phyloP scores from a whole-genome alignment of 2,888 invertebrate genomes.

The Drosophila putrida region DNA sequence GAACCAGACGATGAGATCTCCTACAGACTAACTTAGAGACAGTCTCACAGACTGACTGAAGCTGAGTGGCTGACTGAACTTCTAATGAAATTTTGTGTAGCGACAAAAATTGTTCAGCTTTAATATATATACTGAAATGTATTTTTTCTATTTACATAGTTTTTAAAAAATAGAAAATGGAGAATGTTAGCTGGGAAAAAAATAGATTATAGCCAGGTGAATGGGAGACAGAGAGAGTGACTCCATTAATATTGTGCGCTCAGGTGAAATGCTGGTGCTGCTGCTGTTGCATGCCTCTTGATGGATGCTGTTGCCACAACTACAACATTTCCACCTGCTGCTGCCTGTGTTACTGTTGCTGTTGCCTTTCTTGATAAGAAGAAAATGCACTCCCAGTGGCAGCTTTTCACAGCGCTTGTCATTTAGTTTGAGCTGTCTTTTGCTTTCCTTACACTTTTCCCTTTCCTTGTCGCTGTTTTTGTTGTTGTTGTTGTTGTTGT shows the following conservation, averaged over 20 bases:
- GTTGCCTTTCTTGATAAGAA: conserved; percentile 50
- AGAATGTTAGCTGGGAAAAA: conserved; percentile 22
- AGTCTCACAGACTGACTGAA: conserved; percentile 17
- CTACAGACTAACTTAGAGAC: neutral
- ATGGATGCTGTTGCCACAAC: conserved; percentile 49
- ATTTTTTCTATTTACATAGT: conserved; percentile 49
- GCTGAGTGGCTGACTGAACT: conserved; percentile 66
- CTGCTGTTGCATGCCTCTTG: conserved; percentile 26
- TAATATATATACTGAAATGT: conserved; percentile 45
- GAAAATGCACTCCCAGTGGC: conserved; percentile 66
- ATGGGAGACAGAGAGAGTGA: conserved; percentile 30
- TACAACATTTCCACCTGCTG: conserved; percentile 40
- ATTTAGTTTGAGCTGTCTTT: conserved; percentile 50
- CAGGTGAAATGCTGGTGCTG: conserved; percentile 48
- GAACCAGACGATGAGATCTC: conserved; percentile 51
- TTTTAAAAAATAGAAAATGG: conserved; percentile 42
- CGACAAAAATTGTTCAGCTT: conserved; percentile 30
- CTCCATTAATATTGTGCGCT: conserved; percentile 73
- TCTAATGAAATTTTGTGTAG: conserved; percentile 65
- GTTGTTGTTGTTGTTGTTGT: conserved; percentile 14
- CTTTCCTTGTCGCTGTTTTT: neutral
- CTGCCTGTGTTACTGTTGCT: conserved; percentile 30
- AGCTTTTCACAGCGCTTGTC: conserved; percentile 54
- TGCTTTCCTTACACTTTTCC: conserved; percentile 20
- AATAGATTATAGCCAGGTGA: conserved; percentile 40